Base-by-base conservation (phyloP, 1,140 invertebrate species). In the Drosophila ironensis region DNA sequence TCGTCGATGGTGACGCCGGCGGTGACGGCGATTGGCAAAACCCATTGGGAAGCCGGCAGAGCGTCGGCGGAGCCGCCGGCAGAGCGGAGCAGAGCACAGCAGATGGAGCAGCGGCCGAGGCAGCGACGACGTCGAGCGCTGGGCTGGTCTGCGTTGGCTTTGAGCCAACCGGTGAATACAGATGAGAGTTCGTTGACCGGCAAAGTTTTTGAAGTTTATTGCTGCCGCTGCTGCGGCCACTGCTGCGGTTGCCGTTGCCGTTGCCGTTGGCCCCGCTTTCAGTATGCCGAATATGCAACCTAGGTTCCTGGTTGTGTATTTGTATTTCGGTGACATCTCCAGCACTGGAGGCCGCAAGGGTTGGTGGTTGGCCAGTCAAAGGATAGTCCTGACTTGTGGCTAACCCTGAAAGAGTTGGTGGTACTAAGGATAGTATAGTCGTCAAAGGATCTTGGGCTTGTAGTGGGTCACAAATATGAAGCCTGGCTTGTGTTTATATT, bases 231-330 rank as follows among this genome's bases (percentile, higher is more conserved):
- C 56, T 63, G n/a, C n/a, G n/a, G n/a, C 51, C 22, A 35, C 33
- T 37, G 30, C 12, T n/a, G n/a, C n/a, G n/a, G n/a, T n/a, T n/a
- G n/a, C n/a, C n/a, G n/a, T n/a, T n/a, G n/a, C n/a, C n/a, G n/a
- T n/a, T n/a, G 14, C 33, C 22, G 52, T 60, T 52, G 47, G 67
- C 57, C 73, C 69, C 70, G 80, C 80, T 74, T 78, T 87, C 81
- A 73, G 78, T 76, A 52, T 72, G 77, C 70, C 82, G 78, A 82
- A 82, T 87, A 87, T 87, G 82, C 73, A 82, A 82, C 67, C 67
- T n/a, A 82, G 77, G 77, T 77, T 78, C 81, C 45, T 33, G 17
- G 28, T n/a, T n/a, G n/a, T n/a, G n/a, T n/a, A n/a, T n/a, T n/a
- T n/a, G n/a, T n/a, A n/a, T n/a, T n/a, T n/a, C n/a, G n/a, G n/a